Percentiles rank a stretch among this genome's conserved stretches.
These are phyloP conservation scores for Trachelus stipa DNA, from an alignment of 2,888 invertebrate genomes.

Conservation along the genomic window DNA sequence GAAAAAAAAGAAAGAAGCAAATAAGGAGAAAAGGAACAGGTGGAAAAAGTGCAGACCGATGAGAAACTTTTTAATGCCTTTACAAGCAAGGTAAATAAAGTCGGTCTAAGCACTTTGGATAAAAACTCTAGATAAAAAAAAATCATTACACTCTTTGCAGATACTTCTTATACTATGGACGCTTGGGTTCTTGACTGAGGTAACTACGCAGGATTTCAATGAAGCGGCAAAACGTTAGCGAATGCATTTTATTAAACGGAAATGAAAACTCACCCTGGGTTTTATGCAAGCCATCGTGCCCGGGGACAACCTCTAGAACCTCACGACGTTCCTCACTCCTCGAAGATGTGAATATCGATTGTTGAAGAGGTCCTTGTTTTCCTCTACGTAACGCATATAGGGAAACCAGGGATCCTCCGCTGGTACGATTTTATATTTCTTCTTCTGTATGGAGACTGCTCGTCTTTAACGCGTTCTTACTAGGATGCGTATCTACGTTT, in stretches of 20 bases:
- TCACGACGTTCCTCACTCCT: constrained; percentile 18
- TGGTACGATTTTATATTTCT: not conserved
- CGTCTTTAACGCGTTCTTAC: not conserved
- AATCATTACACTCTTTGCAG: not conserved
- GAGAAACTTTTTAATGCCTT: not conserved
- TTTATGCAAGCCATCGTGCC: constrained; percentile 40
- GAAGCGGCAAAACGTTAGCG: not conserved
- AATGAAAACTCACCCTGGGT: constrained; percentile 32
- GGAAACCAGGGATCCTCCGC: not conserved
- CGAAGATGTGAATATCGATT: not conserved
- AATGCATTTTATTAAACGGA: not conserved
- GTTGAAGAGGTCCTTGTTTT: not conserved
- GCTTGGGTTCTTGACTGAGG: not conserved
- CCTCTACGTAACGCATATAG: not conserved
- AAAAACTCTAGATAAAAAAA: not conserved
- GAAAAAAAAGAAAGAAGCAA: not conserved
- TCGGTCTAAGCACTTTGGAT: not conserved
- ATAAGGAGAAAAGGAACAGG: not conserved
- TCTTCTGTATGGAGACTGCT: not conserved
- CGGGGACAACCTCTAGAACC: constrained; percentile 34
- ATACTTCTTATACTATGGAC: not conserved
- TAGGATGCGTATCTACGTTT: not conserved
- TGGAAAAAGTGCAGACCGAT: not conserved
- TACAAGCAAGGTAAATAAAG: not conserved
- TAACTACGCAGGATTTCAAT: not conserved